Conservation (phyloP, 2,888 invertebrate genomes). For the Dendrolimus houi region DNA sequence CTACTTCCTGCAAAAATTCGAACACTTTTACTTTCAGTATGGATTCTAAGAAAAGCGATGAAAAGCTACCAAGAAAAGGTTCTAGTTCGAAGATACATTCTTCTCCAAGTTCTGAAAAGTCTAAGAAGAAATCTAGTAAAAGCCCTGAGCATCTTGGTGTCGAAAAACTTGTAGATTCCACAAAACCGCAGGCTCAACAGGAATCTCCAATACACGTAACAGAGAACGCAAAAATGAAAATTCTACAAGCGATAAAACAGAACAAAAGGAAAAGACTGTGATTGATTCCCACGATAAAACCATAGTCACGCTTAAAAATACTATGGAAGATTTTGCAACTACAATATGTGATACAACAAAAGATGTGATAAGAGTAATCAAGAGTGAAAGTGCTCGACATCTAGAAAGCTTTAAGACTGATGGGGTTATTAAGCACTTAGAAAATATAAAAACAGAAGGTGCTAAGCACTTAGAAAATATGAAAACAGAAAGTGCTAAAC, state of each 20-base stretch:
- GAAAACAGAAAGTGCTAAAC: not conserved
- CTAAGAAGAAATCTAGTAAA: no score
- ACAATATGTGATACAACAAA: constrained; percentile 33
- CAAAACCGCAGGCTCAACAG: not conserved
- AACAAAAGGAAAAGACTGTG: not conserved
- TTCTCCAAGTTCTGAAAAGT: no score
- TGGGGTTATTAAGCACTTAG: not conserved
- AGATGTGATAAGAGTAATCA: constrained; percentile 31
- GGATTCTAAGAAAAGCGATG: not conserved
- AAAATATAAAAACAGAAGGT: not conserved
- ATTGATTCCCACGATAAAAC: constrained; percentile 21
- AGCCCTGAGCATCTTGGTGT: not conserved
- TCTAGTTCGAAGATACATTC: not conserved
- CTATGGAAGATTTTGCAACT: constrained; percentile 34
- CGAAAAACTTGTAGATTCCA: not conserved
- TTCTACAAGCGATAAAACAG: not conserved
- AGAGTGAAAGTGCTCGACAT: not conserved
- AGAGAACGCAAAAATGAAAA: not conserved
- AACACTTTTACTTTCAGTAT: constrained; percentile 1
- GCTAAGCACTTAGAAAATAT: not conserved
- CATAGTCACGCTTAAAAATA: constrained; percentile 29
- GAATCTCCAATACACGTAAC: not conserved
- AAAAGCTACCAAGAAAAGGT: not conserved
- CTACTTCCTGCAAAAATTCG: constrained; percentile 7
- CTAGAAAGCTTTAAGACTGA: not conserved